Percentiles rank a stretch among this genome's conserved stretches.
Conservation (phyloP, 2,113 vertebrate genomes). For the Poeciliopsis prolifica region DNA sequence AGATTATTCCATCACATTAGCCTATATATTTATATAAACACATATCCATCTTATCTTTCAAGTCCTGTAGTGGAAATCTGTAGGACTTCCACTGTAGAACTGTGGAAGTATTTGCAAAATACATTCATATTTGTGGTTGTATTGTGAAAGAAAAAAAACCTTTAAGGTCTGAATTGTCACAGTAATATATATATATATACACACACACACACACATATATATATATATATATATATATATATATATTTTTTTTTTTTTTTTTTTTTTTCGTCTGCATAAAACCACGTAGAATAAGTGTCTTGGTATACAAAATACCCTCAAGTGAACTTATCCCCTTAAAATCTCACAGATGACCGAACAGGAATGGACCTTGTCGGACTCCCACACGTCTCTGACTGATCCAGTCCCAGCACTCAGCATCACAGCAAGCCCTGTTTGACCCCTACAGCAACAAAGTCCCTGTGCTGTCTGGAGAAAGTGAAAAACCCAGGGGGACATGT, state of each 20-base stretch:
- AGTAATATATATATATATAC: neutral
- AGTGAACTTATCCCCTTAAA: constrained; percentile 27
- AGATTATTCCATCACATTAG: constrained; percentile 34
- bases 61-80: neutral
- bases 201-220: too few relatives aligned
- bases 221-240: too few relatives aligned
- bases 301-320: constrained; percentile 9
- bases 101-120: neutral
- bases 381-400: constrained; percentile 27
- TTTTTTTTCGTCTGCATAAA: neutral
- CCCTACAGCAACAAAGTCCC: constrained; percentile 30
- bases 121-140: neutral
- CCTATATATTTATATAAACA: neutral
- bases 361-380: constrained; percentile 13
- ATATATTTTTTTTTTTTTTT: too few relatives aligned
- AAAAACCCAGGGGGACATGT: constrained; percentile 35
- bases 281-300: neutral
- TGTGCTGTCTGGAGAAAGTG: constrained; percentile 54
- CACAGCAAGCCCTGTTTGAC: constrained; percentile 40
- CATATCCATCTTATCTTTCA: neutral
- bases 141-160: neutral
- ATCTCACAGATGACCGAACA: constrained; percentile 23
- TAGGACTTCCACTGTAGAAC: too few relatives aligned
- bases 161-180: neutral
- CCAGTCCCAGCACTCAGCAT: constrained; percentile 18